Evolutionary conservation across 2,888 invertebrate species (phyloP).

Genomic region (Macrophya annulata): DNA sequence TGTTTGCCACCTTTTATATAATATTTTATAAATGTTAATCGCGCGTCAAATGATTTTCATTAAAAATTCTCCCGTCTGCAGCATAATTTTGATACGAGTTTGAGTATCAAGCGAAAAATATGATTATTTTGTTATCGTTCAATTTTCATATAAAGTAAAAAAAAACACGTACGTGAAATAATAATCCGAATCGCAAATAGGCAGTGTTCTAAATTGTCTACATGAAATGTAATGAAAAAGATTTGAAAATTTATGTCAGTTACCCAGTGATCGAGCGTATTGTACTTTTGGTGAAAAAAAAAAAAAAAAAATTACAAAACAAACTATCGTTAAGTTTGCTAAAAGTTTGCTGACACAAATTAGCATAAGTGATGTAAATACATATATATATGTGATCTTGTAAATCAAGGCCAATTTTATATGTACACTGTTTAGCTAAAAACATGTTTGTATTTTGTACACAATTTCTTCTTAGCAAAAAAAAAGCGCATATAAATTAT

Average conservation of each 20-base stretch:
- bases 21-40: constrained; percentile 41
- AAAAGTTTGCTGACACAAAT: constrained; percentile 59
- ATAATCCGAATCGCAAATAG: constrained; percentile 30
- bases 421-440: constrained; percentile 27
- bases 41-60: constrained; percentile 28
- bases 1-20: constrained; percentile 44
- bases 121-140: constrained; percentile 35
- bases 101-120: constrained; percentile 55
- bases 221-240: constrained; percentile 62
- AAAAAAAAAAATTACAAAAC: too few relatives aligned
- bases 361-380: constrained; percentile 60
- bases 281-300: constrained; percentile 56
- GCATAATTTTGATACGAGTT: constrained; percentile 39
- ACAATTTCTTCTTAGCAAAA: constrained; percentile 63
- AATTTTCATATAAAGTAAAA: neutral
- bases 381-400: constrained; percentile 59
- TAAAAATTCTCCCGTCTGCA: constrained; percentile 4
- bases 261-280: constrained; percentile 65
- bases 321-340: constrained; percentile 63
- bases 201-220: constrained; percentile 46
- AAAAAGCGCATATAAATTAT: constrained; percentile 58
- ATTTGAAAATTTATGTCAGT: constrained; percentile 66
- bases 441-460: constrained; percentile 70
- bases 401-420: constrained; percentile 38
- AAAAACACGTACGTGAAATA: constrained; percentile 27